These are phyloP conservation scores for Nymphalis urticae DNA, from an alignment of 2,888 invertebrate species.

Conservation along the genomic window DNA sequence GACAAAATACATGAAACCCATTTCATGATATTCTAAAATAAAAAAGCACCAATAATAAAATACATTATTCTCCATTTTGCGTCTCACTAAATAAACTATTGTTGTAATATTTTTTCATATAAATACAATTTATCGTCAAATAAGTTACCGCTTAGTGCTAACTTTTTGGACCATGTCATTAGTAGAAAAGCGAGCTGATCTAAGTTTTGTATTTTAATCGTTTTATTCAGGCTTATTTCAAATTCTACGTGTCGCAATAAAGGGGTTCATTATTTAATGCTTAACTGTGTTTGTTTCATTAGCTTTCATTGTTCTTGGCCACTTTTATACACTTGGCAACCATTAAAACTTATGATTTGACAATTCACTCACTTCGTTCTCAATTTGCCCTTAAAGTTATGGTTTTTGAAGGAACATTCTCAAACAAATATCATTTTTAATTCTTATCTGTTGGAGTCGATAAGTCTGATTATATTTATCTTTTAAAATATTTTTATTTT, in stretches of 20 bases:
- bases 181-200: slow-evolving; percentile 41
- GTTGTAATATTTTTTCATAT: too few relatives aligned
- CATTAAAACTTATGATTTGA: slow-evolving; percentile 27
- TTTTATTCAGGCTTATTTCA: slow-evolving; percentile 45
- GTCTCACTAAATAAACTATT: too few relatives aligned
- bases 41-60: too few relatives aligned
- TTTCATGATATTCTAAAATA: too few relatives aligned
- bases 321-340: slow-evolving; percentile 36
- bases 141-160: slow-evolving; percentile 4
- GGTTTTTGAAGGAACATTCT: not conserved
- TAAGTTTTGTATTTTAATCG: slow-evolving; percentile 48
- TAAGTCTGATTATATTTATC: too few relatives aligned
- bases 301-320: slow-evolving; percentile 38
- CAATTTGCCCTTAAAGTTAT: not conserved
- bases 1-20: not conserved
- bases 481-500: too few relatives aligned
- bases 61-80: too few relatives aligned
- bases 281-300: slow-evolving; percentile 45
- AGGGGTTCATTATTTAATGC: slow-evolving; percentile 45
- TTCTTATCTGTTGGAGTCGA: too few relatives aligned
- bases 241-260: slow-evolving; percentile 46
- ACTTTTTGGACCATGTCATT: slow-evolving; percentile 27
- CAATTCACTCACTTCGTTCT: slow-evolving; percentile 5
- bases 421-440: too few relatives aligned
- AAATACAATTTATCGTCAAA: not conserved